A percentile compares a stretch with the other conserved stretches of the same genome.
Evolutionary conservation across 2,797 vertebrate species (phyloP).

Genomic region (Rhynchotus rufescens): DNA sequence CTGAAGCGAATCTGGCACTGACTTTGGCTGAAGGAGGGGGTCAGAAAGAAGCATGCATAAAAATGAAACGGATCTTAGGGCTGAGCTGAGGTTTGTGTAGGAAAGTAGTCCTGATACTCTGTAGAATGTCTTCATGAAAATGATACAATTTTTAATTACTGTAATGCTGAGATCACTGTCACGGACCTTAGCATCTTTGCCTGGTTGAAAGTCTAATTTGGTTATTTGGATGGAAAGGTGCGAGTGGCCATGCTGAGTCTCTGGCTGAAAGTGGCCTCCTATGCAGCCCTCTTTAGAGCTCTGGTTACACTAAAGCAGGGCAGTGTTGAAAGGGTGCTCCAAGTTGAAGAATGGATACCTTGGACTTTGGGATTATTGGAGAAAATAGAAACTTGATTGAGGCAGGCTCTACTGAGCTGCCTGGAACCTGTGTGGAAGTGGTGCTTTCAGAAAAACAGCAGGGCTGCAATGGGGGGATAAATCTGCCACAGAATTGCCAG

Average conservation of each 20-base stretch:
- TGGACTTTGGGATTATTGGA: constrained; percentile 38
- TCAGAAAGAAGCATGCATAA: background rate
- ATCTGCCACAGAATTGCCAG: constrained; percentile 41
- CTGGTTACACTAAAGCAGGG: background rate
- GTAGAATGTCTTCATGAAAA: constrained; percentile 18
- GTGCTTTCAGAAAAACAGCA: constrained; percentile 42
- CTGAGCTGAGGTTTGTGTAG: background rate
- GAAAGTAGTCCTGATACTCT: background rate
- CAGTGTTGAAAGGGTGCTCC: background rate
- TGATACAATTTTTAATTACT: constrained; percentile 34
- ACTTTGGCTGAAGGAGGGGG: background rate
- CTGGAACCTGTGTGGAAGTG: constrained; percentile 25
- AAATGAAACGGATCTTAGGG: background rate
- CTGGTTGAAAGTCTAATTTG: background rate
- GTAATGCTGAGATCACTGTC: background rate
- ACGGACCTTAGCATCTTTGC: background rate
- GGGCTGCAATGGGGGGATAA: constrained; percentile 37
- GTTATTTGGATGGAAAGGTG: background rate
- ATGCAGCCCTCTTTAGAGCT: background rate
- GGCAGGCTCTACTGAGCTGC: constrained; percentile 37
- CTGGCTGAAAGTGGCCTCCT: background rate
- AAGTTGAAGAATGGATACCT: constrained; percentile 49
- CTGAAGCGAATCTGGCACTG: background rate
- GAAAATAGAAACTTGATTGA: constrained; percentile 62
- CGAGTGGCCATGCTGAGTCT: background rate